These are phyloP conservation scores for Staurois parvus DNA, from an alignment of 2,797 vertebrate species.

Conservation along the genomic window DNA sequence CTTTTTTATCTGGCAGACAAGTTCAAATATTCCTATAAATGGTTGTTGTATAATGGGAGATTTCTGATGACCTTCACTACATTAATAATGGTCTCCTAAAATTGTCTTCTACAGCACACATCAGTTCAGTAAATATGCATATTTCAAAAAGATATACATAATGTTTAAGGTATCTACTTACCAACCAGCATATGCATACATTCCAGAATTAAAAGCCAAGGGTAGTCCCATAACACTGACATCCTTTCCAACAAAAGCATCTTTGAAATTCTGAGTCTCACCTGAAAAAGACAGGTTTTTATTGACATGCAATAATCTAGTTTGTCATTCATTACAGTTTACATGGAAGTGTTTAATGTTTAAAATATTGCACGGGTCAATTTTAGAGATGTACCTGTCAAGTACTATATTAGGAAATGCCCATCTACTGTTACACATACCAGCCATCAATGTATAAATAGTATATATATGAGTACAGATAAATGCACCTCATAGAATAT, in stretches of 20 bases:
- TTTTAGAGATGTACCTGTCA: constrained; percentile 28
- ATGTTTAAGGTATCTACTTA: constrained; percentile 71
- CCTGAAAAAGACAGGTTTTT: constrained; percentile 76
- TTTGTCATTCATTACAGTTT: constrained; percentile 33
- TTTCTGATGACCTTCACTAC: background rate
- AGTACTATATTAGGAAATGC: background rate
- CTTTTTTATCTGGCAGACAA: no score
- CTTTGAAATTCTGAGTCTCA: constrained; percentile 89
- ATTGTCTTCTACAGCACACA: background rate
- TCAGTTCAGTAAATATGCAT: no score
- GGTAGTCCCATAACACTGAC: constrained; percentile 85
- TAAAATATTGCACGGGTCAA: constrained; percentile 7
- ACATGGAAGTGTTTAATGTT: constrained; percentile 11
- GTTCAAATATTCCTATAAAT: background rate
- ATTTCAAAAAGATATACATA: background rate
- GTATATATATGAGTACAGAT: background rate
- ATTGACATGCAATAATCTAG: constrained; percentile 11
- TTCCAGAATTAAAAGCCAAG: constrained; percentile 95
- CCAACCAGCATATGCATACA: constrained; percentile 98
- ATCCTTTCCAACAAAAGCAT: constrained; percentile 84
- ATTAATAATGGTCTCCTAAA: background rate
- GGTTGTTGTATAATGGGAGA: background rate
- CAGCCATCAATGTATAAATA: background rate
- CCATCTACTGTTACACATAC: background rate
- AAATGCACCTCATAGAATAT: constrained; percentile 3